Conservation (phyloP, 2,113 vertebrate genomes). For the Ondatra zibethicus region DNA sequence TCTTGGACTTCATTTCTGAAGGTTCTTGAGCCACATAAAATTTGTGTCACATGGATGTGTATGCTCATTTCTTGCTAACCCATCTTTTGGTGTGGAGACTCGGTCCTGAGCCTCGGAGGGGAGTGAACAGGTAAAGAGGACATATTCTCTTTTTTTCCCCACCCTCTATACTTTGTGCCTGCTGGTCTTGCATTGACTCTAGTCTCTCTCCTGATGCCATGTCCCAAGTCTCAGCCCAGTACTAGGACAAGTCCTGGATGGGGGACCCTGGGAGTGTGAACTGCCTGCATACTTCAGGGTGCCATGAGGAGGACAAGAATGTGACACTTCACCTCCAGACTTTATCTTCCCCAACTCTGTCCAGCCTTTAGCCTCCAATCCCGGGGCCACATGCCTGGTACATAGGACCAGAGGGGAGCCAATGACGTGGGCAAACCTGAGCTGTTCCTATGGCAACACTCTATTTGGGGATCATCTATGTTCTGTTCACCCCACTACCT, state of each 20-base stretch:
- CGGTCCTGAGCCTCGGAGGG: background rate
- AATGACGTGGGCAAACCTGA: background rate
- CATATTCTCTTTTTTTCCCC: no score
- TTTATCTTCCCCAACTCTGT: background rate
- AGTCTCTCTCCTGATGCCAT: background rate
- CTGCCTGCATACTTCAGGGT: background rate
- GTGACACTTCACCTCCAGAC: background rate
- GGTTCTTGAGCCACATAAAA: background rate
- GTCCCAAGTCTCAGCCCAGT: background rate
- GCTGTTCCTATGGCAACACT: background rate
- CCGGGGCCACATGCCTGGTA: background rate
- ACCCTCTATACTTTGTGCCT: background rate
- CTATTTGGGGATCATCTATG: background rate
- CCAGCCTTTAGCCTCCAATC: background rate
- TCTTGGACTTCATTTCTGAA: background rate
- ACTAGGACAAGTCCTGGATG: rapidly evolving
- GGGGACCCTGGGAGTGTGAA: no score
- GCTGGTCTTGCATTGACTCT: background rate
- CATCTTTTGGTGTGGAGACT: background rate
- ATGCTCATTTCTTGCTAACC: background rate
- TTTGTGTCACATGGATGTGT: background rate
- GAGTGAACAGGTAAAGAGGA: no score
- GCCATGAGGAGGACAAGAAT: background rate
- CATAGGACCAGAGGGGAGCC: background rate
- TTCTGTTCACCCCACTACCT: background rate